A percentile compares a stretch with the other conserved stretches of the same genome.
Evolutionary conservation across 2,113 vertebrate genomes (phyloP).

Genomic region (Eurypyga helias): DNA sequence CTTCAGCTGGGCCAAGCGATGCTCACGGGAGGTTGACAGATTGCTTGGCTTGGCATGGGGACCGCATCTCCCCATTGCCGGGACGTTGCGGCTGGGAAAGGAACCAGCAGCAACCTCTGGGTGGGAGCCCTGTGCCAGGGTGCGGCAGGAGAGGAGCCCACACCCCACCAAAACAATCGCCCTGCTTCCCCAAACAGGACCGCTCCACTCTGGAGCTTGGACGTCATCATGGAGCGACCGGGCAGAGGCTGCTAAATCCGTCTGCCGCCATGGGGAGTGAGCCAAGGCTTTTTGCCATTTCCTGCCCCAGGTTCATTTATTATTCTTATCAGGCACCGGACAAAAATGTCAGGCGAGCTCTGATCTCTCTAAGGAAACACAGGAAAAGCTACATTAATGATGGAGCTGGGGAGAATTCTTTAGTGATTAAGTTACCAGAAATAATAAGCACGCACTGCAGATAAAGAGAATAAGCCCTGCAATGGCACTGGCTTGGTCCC

Average conservation of each 20-base stretch:
- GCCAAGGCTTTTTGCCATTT: not conserved
- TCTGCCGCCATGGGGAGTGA: fast-evolving
- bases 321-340: slow-evolving; percentile 50
- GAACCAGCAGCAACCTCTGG: not conserved
- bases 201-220: not conserved
- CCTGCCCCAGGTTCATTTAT: slow-evolving; percentile 27
- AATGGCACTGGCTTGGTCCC: not conserved
- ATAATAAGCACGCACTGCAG: not conserved
- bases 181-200: slow-evolving; percentile 8
- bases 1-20: not conserved
- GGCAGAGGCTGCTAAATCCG: not conserved
- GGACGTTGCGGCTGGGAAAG: not conserved
- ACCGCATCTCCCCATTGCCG: not conserved
- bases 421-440: slow-evolving; percentile 47
- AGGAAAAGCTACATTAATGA: slow-evolving; percentile 34
- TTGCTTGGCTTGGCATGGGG: not conserved
- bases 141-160: not conserved
- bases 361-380: slow-evolving; percentile 37
- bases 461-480: not conserved
- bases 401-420: slow-evolving; percentile 38
- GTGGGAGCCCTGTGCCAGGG: not conserved
- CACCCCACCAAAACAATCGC: not conserved
- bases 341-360: slow-evolving; percentile 35
- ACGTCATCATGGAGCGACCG: not conserved
- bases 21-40: not conserved